Base-by-base conservation (phyloP, 2,113 vertebrate genomes). In the Chiloscyllium plagiosum region DNA sequence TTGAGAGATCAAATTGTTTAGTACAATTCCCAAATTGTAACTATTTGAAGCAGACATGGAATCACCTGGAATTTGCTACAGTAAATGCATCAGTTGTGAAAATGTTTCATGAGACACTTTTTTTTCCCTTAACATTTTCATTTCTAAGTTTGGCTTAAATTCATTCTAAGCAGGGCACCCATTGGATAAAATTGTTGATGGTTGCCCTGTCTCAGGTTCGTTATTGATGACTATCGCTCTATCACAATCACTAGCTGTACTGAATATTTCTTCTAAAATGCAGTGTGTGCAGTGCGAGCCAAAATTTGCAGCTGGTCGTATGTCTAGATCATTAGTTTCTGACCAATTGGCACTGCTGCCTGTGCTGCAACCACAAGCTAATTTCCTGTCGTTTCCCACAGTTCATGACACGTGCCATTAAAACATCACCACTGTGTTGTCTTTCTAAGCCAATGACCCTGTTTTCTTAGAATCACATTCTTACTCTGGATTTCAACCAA, bases 261-360 rank as follows among this genome's bases (percentile, higher is more conserved):
- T 94, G 68, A 94, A 94, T 68, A 29, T 29, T 90, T 90, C 26
- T 90, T 90, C 52, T 61, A 65, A 90, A 90, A n/a, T 65, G 10
- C 50, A 61, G 3, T 90, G 65, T 69, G n/a, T 69, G n/a, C 92
- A 66, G 33, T 69, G 17, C 0, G 4, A 68, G 92, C n/a, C n/a
- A 68, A 94, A 69, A 8, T 68, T 69, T 94, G 65, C 66, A 94
- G 92, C 65, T 94, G 92, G 92, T 94, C 17, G n/a, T 94, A 94
- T 42, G 92, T 94, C 66, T 37, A 94, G 33, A 94, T 68, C 33
- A 66, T 37, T n/a, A 68, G 33, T 24, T 65, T 65, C 19, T 89
- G 86, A 93, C 61, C 33, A 17, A 42, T 56, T 94, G 92, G 65
- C 92, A 94, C 65, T 94, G 65, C 29, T 68, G n/a, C 2, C 19